A percentile compares a stretch with the other conserved stretches of the same genome.
phyloP scores from a whole-genome alignment of 2,113 vertebrate species.

The Carassius auratus region DNA sequence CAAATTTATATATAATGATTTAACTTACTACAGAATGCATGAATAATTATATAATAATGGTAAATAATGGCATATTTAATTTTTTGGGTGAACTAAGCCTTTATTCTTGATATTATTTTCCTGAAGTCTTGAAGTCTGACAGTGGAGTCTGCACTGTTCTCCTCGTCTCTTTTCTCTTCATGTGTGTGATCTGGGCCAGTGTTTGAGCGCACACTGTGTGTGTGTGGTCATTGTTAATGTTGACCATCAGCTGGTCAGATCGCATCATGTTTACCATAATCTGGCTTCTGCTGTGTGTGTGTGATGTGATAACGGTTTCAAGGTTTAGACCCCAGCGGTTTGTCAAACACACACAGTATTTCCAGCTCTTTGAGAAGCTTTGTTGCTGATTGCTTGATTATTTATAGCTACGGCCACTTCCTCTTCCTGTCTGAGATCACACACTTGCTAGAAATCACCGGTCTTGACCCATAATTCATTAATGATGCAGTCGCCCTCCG shows the following conservation, averaged over 20 bases:
- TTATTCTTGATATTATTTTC: constrained; percentile 59
- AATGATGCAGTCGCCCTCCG: not conserved
- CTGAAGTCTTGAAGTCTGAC: constrained; percentile 49
- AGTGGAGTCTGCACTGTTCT: not conserved
- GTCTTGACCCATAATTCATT: not conserved
- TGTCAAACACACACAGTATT: not conserved
- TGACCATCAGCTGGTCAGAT: not conserved
- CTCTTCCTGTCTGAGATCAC: constrained; percentile 37
- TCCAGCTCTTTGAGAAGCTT: constrained; percentile 33
- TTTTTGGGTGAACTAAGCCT: no score
- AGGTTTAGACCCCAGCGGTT: not conserved
- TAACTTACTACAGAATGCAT: no score
- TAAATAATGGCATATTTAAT: no score
- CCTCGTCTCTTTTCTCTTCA: not conserved
- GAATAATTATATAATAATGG: no score
- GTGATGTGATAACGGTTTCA: not conserved
- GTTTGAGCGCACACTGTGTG: not conserved
- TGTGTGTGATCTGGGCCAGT: constrained; percentile 7
- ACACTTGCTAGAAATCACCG: not conserved
- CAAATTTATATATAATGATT: no score
- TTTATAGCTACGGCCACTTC: constrained; percentile 32
- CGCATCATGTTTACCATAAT: constrained; percentile 9
- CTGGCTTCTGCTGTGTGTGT: not conserved
- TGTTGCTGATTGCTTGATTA: constrained; percentile 48
- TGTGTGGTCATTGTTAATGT: not conserved